Evolutionary conservation across 2,113 vertebrate genomes (phyloP), one percentile per base, ranked within the genome.

Genomic region (Ceratotherium simum): DNA sequence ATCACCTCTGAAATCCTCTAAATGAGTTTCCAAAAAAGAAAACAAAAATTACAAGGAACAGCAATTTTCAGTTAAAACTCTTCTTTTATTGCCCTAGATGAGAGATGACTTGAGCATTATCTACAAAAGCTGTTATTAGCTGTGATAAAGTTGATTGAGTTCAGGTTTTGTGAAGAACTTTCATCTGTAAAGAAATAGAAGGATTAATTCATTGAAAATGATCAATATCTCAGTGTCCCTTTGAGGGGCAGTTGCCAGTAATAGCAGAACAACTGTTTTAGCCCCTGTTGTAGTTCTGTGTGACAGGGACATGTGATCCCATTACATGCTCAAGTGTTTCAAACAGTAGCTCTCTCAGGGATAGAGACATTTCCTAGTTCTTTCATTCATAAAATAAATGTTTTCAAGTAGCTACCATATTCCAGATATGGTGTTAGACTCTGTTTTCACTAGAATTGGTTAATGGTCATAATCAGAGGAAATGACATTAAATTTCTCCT

Each of bases 61-160:
- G 12, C 51, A 92, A 60, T 80, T 39, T 96, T 91, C 48, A 85
- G n/a, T 65, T 60, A 84, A 92, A 94, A 51, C 64, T 67, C 39
- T 70, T 70, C 23, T 97, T 91, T 72, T 36, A 54, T 48, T 39
- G 62, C 13, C 0, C 2, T 54, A 31, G 12, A 84, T 94, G 27
- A 88, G 23, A 72, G 42, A 67, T n/a, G 23, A 89, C 46, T 88
- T 73, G 11, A 85, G 1, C 13, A 86, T 62, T 69, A 56, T n/a
- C 9, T 70, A 39, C 4, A 73, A 25, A 96, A 83, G 0, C 67
- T 84, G 6, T 33, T 91, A 79, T 29, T 17, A 84, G 33, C 20
- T 56, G 36, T 84, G 56, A 81, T 33, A 39, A 81, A 69, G 42
- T 51, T 85, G 48, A 51, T 92, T 7, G 75, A 76, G 31, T 75